Conservation (phyloP, 2,888 invertebrate genomes). For the Rotaria macrura region DNA sequence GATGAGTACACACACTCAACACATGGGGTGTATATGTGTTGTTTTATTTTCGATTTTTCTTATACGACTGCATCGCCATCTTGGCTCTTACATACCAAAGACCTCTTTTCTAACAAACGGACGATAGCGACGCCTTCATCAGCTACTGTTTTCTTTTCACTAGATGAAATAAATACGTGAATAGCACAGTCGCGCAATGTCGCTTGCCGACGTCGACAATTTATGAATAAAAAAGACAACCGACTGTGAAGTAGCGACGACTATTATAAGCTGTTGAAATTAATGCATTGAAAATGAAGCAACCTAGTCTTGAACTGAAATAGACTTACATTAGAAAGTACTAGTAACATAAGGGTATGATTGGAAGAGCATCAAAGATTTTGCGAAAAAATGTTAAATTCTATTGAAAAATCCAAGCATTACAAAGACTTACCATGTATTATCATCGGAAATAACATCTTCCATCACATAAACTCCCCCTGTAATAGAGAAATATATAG, state of each 20-base stretch:
- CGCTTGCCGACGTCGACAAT: not conserved
- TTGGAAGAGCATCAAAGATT: not conserved
- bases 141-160: not conserved
- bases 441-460: not conserved
- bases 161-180: not conserved
- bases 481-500: not conserved
- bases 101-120: conserved; percentile 3
- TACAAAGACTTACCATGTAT: not conserved
- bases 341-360: too few relatives aligned
- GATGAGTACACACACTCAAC: not conserved
- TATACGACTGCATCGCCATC: not conserved
- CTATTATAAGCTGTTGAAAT: not conserved
- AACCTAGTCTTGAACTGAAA: not conserved
- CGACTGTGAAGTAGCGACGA: conserved; percentile 6
- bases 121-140: conserved; percentile 3
- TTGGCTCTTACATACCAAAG: not conserved
- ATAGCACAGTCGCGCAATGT: conserved; percentile 7
- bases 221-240: not conserved
- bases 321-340: not conserved
- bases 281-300: not conserved
- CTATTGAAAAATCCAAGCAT: not conserved
- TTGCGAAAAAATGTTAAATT: not conserved
- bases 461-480: not conserved
- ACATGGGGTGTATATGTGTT: not conserved
- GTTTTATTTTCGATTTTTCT: not conserved